Base-by-base conservation (phyloP, 1,140 invertebrate genomes). In the Leptinotarsa texana region DNA sequence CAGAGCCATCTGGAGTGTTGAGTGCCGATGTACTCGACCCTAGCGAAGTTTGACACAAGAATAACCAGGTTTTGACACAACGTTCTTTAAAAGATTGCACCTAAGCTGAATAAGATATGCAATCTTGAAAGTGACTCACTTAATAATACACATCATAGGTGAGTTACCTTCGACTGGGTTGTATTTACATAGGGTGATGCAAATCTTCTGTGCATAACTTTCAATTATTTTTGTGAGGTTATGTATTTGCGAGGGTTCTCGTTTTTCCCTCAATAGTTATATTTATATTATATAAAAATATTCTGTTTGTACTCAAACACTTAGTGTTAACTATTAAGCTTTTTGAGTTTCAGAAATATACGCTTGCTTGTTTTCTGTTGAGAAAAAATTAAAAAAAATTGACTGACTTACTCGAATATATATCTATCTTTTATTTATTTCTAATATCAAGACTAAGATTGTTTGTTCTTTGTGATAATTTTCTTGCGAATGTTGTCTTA, bases 21-120 rank as follows among this genome's bases (percentile, higher is more conserved):
- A 78, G 79, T 57, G 79, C 77, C 17, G 80, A 82, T 24, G 74
- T 78, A 17, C 63, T 78, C 22, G 81, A 81, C 63, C 42, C 72
- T 17, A 74, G 69, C 17, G 80, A 82, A 69, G 77, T 81, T 75
- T 82, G 81, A 82, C 63, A 11, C 15, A 33, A 65, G 21, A 17
- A 65, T 24, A 15, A 24, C 21, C 21, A 8, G 27, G 18, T 1
- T 24, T 21, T 33, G 63, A 65, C 21, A 13, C 17, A 24, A 21
- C 2, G 21, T 17, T 21, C 63, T 65, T 65, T 21, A 4, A 21
- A 27, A 17, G 21, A 65, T 18, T 21, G 13, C 15, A 57, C 17
- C 15, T 65, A 65, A 24, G 22, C 63, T 65, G 6, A 27, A 65
- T 18, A 27, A 24, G 63, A 65, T 65, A 57, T 57, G n/a, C 4